Conservation (phyloP, 2,797 vertebrate species). For the Pangasius mekongensis region DNA sequence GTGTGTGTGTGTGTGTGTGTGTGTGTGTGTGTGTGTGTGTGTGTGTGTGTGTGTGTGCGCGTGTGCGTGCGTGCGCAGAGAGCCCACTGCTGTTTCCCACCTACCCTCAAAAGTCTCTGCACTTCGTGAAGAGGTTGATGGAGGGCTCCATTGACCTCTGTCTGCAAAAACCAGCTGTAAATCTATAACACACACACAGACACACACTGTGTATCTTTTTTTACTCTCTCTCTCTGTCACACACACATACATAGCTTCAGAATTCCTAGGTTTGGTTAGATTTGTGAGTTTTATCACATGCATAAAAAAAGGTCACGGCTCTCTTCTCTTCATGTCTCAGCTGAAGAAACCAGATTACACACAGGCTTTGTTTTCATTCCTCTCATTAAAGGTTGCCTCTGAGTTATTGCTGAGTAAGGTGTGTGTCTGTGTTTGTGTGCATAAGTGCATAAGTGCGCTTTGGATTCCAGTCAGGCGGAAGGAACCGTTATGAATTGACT, state of each 20-base stretch:
- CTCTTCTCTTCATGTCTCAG: background rate
- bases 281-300: background rate
- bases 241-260: background rate
- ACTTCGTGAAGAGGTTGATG: slow-evolving; percentile 96
- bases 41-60: too few relatives aligned
- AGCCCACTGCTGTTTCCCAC: slow-evolving; percentile 94
- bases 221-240: background rate
- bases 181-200: slow-evolving; percentile 55
- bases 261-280: background rate
- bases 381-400: background rate
- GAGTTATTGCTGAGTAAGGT: background rate
- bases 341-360: background rate
- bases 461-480: background rate
- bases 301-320: background rate
- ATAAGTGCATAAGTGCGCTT: background rate
- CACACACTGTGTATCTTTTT: background rate
- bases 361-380: background rate
- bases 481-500: background rate
- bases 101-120: slow-evolving; percentile 92
- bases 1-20: background rate
- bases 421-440: background rate
- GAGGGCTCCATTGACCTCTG: slow-evolving; percentile 89
- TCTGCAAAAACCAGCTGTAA: slow-evolving; percentile 93
- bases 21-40: too few relatives aligned
- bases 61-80: too few relatives aligned